Conservation (phyloP, 2,113 vertebrate species). For the Platichthys flesus region DNA sequence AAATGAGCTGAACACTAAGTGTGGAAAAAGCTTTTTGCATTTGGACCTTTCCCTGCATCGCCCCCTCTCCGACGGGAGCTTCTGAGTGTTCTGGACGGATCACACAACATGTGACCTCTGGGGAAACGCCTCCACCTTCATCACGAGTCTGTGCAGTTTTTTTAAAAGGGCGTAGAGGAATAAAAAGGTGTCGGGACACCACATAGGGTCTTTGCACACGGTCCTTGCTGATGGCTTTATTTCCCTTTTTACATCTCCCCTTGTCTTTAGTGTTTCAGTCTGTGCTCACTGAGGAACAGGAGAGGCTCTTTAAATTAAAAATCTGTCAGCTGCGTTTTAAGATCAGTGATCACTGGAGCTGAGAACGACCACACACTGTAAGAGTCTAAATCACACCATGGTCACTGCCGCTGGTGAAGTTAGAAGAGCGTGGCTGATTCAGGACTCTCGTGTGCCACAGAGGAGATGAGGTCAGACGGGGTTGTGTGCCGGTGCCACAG, state of each 20-base stretch:
- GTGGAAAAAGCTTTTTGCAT: not conserved
- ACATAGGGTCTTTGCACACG: slow-evolving; percentile 16
- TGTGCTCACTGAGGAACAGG: not conserved
- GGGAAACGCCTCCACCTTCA: slow-evolving; percentile 19
- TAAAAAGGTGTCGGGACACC: slow-evolving; percentile 16
- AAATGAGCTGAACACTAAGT: not conserved
- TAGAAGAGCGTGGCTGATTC: slow-evolving; percentile 17
- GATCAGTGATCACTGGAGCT: slow-evolving; percentile 23
- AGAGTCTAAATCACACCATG: slow-evolving; percentile 14
- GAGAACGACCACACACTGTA: not conserved
- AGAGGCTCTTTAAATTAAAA: not conserved
- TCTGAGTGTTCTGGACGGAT: not conserved
- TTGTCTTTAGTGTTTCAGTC: not conserved
- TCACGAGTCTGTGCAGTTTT: slow-evolving; percentile 47
- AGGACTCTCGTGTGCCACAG: not conserved
- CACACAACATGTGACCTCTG: not conserved
- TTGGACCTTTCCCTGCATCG: not conserved
- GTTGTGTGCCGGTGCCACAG: slow-evolving; percentile 76
- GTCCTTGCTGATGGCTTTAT: slow-evolving; percentile 42
- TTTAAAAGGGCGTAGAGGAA: slow-evolving; percentile 59
- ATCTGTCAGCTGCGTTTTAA: not conserved
- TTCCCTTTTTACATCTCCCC: not conserved
- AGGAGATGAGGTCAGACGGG: slow-evolving; percentile 83
- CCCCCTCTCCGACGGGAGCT: not conserved
- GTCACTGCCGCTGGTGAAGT: slow-evolving; percentile 7